Base-by-base conservation (phyloP, 2,888 invertebrate genomes). In the Zonitis immaculata region DNA sequence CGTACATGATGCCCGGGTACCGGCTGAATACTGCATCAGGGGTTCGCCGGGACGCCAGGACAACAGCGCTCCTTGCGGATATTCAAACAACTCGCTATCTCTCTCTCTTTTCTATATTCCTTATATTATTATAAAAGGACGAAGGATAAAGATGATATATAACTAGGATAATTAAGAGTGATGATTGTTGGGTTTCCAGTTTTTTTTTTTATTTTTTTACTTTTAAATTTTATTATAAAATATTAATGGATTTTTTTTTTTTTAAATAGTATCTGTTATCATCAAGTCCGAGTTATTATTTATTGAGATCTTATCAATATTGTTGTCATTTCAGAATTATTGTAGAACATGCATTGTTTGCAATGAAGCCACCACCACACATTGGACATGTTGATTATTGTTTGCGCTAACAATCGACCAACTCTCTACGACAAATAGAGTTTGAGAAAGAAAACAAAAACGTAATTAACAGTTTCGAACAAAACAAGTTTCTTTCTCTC, bases 1-100 rank as follows among this genome's bases (percentile, higher is more conserved):
- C 61, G 62, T 65, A 66, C 72, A 67, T 69, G 62, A 63, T 64
- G 67, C 56, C 63, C 71, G 64, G 66, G 59, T 63, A 66, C 70
- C 71, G 69, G 67, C 66, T 71, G 71, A 72, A 70, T 73, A 74
- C 74, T 73, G 74, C 75, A 73, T 71, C 72, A 71, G 70, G 70
- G 72, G 71, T 69, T 72, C 67, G 72, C 74, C 72, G 71, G 73
- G 74, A 72, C 71, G 70, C 68, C 63, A 67, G 65, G 61, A 61
- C 63, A 56, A 57, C 65, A 71, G 73, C 75, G 74, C 73, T 70
- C 69, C 72, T 65, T 66, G 70, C 69, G 73, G 73, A 69, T 61
- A 53, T 66, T 68, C 62, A 53, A 55, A 51, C 60, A 66, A 67
- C 57, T 56, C 51, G 49, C 25, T 42, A 47, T 46, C 49, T 30